Evolutionary conservation across 2,888 invertebrate species (phyloP), one percentile per base, ranked within the genome.

Genomic region (Gerosis bhagava): DNA sequence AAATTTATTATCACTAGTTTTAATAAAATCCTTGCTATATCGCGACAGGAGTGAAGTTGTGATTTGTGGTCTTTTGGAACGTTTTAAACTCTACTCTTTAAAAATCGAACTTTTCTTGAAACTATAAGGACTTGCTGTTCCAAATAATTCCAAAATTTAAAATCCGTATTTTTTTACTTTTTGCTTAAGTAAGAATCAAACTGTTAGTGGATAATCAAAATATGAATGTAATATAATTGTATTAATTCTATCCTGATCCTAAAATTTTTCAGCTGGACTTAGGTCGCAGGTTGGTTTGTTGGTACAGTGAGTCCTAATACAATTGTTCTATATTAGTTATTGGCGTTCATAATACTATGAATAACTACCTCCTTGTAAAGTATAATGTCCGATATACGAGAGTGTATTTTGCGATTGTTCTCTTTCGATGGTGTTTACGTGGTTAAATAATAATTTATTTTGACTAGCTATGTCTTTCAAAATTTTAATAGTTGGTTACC

Each of bases 61-160:
- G 81, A 83, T 75, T 77, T 68, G 77, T 80, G 81, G 77, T 77
- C 61, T 83, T 83, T 82, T 83, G 70, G 77, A 82, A 67, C 75
- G 67, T 80, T 79, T 77, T 66, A 69, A 28, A 16, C 25, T 43
- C 17, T 45, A 13, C 19, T 24, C 22, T 11, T 11, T 21, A 3
- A 12, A 11, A 22, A 32, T 13, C 19, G n/a, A n/a, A n/a, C n/a
- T n/a, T n/a, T n/a, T n/a, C n/a, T n/a, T n/a, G n/a, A 19, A 3
- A 19, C 19, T 19, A 6, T 28, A 49, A 40, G 45, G 40, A 26
- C 45, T 53, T 51, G 45, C 34, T 57, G 51, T 46, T 50, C 51
- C 48, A 50, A 54, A 41, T 29, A 21, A 50, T 34, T 32, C 19
- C 6, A 6, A 19, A 19, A 19, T 19, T 19, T 19, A 19, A 19